Evolutionary conservation across 2,888 invertebrate genomes (phyloP).

Genomic region (Lycia hirtaria): DNA sequence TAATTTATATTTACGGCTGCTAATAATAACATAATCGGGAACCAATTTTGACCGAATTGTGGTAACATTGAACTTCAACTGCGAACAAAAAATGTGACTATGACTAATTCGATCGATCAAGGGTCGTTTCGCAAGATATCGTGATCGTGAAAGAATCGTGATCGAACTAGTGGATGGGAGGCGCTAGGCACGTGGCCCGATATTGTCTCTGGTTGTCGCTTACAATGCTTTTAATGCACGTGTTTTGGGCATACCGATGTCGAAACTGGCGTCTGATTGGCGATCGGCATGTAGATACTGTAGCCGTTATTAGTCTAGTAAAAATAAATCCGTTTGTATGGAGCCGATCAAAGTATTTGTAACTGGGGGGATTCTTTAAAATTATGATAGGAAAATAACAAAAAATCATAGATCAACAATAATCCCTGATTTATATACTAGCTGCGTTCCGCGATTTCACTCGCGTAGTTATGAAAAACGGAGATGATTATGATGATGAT

Average conservation of each 20-base stretch:
- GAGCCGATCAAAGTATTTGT: too few relatives aligned
- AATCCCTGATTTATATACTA: too few relatives aligned
- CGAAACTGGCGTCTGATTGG: slow-evolving; percentile 35
- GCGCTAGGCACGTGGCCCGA: slow-evolving; percentile 38
- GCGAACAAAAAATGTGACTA: slow-evolving; percentile 30
- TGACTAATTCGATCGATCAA: slow-evolving; percentile 23
- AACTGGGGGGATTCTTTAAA: too few relatives aligned
- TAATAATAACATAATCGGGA: not conserved
- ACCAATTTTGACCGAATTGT: not conserved
- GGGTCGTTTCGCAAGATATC: slow-evolving; percentile 42
- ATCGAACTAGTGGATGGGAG: slow-evolving; percentile 43
- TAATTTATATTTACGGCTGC: too few relatives aligned
- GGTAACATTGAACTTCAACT: slow-evolving; percentile 39
- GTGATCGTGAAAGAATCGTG: slow-evolving; percentile 40
- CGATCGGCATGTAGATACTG: slow-evolving; percentile 7
- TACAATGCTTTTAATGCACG: slow-evolving; percentile 35
- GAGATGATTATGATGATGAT: too few relatives aligned
- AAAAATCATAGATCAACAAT: too few relatives aligned
- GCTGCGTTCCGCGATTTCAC: too few relatives aligned
- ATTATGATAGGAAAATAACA: too few relatives aligned
- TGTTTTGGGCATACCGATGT: slow-evolving; percentile 44
- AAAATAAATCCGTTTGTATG: too few relatives aligned
- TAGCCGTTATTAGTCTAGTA: too few relatives aligned
- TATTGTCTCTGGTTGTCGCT: slow-evolving; percentile 29
- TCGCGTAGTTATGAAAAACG: too few relatives aligned